Base-by-base conservation (phyloP, 2,888 invertebrate species). In the Phasia obesa region DNA sequence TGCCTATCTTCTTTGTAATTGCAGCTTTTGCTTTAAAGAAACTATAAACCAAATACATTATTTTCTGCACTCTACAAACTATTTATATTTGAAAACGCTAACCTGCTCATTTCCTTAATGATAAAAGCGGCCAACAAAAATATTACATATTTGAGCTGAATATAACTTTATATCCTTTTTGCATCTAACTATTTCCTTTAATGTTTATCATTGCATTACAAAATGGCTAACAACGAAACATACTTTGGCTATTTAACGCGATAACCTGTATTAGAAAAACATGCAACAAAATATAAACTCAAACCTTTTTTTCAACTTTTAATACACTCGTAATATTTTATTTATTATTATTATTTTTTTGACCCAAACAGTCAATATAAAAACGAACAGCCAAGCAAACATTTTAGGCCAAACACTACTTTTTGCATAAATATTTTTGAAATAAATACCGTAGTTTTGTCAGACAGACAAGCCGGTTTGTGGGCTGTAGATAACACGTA, bases 331-430 rank as follows among this genome's bases (percentile, higher is more conserved):
- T 64, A 57, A 74, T 64, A 53, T 74, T 75, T 70, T 47, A 17
- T 17, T 47, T 42, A n/a, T 47, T 47, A 7, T 47, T 47, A 7
- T 7, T 79, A 73, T 42, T 65, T 64, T 75, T 78, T 70, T 69
- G 59, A 38, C 69, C 77, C 35, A 64, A 77, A 64, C 73, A 70
- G 59, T 75, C 38, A 21, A 78, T 75, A 78, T 23, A 59, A 78
- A 47, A 69, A 75, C 53, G 2, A 35, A 7, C 38, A 44, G 21
- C 47, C 19, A 53, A 62, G 19, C 67, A 42, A 25, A 64, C 53
- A 70, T 47, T 82, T 78, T 65, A 78, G 82, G 82, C 78, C 70
- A 65, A 82, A 70, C 65, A 47, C 75, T 75, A 74, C 55, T 60
- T 76, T 73, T 53, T 64, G 53, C 65, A 65, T 78, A 74, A 78